Conservation (phyloP, 53 echinoderm and acorn worm species). For the Temnopleurus reevesii region DNA sequence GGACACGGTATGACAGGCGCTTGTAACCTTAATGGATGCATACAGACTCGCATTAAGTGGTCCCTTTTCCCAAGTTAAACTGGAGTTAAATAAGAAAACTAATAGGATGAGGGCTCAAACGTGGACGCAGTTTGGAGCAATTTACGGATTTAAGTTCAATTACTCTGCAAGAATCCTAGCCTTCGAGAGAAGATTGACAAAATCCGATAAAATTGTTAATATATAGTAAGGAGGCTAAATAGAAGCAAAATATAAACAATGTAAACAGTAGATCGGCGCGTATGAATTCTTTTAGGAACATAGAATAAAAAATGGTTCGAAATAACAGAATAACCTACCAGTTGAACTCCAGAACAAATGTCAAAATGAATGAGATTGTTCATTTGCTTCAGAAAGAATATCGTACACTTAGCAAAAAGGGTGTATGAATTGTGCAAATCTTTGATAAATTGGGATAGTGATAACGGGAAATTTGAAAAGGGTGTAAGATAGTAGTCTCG, state of each 20-base stretch:
- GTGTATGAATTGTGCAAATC: no score
- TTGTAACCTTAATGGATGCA: constrained; percentile 16
- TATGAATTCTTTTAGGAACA: no score
- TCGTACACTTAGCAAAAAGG: no score
- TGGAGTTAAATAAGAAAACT: not conserved
- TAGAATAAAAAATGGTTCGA: no score
- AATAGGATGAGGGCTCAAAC: constrained; percentile 44
- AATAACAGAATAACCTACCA: no score
- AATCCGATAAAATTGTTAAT: not conserved
- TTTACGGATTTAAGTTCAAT: constrained; percentile 62
- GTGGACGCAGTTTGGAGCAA: constrained; percentile 52
- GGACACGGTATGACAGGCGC: not conserved
- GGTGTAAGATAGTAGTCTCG: no score
- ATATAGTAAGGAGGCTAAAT: not conserved
- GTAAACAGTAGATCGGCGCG: not conserved
- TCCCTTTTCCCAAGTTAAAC: not conserved
- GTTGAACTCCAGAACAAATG: no score
- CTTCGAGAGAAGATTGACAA: not conserved
- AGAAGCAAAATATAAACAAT: not conserved
- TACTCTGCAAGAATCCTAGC: constrained; percentile 36
- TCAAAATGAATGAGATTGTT: no score
- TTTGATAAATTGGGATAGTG: no score
- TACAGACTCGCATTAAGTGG: constrained; percentile 39
- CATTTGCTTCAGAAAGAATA: no score
- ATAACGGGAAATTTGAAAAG: no score